Base-by-base conservation (phyloP, 2,797 vertebrate species). In the Microctenopoma stevenorrisi region DNA sequence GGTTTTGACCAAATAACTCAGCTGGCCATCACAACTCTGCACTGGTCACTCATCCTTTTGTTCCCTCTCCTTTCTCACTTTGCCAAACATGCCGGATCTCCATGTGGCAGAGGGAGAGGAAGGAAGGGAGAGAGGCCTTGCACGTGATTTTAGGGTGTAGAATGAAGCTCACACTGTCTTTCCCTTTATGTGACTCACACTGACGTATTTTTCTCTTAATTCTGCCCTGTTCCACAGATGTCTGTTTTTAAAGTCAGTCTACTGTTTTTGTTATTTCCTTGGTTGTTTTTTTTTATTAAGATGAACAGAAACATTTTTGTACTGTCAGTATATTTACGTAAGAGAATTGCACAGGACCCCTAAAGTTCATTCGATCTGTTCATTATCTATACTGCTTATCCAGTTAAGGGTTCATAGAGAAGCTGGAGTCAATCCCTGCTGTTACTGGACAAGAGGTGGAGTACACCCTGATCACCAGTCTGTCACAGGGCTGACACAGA, bases 1-100 rank as follows among this genome's bases (percentile, higher is more conserved):
- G 75, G 83, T 84, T 88, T 91, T 84, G 86, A 89, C 88, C 91
- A 91, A 90, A 89, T 92, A 89, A 88, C 91, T 91, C 88, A 88
- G 88, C 89, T 88, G 89, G 90, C 82, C 84, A 85, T 89, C 74
- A 37, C 84, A 81, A 74, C 85, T 81, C 78, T 73, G 65, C 81
- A 76, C 70, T 79, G 82, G 88, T 88, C 89, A 89, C 86, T 86
- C 90, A 86, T 92, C 82, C 87, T 85, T 91, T 92, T 92, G 85
- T 89, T 84, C 54, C 9, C 37, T 50, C 68, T 88, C 82, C 83
- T 91, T 90, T 91, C 83, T 83, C 68, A 59, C 60, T 59, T 48
- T 86, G 92, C 91, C 90, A 93, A 90, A 90, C 88, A 91, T 84
- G 86, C 86, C 87, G 91, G 73, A 79, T 86, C 82, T 86, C 87